Conservation (phyloP, 2,888 invertebrate genomes). For the Drosophila rubida region DNA sequence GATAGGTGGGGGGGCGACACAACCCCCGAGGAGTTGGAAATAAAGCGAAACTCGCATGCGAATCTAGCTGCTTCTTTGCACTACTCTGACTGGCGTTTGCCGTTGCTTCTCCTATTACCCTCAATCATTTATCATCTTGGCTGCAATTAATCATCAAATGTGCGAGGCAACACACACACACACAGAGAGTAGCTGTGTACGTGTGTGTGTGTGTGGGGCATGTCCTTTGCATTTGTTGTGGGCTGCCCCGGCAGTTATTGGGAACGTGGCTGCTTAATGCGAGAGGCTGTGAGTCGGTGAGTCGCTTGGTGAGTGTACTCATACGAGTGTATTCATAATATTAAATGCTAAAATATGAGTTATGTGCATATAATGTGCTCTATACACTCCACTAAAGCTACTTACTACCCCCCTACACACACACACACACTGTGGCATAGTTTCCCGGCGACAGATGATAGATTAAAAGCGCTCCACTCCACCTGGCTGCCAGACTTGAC, state of each 20-base stretch:
- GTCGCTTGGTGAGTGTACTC: slow-evolving; percentile 45
- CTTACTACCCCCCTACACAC: not conserved
- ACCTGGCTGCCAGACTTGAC: not conserved
- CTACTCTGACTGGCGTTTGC: slow-evolving; percentile 45
- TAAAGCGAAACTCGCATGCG: slow-evolving; percentile 6
- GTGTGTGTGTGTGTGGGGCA: slow-evolving; percentile 9
- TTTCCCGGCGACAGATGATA: not conserved
- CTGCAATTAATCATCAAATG: slow-evolving; percentile 83
- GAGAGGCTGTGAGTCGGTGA: slow-evolving; percentile 45
- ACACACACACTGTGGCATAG: not conserved
- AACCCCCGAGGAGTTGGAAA: slow-evolving; percentile 16
- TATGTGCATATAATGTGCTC: slow-evolving; percentile 10
- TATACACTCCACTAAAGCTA: slow-evolving; percentile 2
- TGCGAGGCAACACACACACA: slow-evolving; percentile 47
- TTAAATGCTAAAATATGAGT: slow-evolving; percentile 32
- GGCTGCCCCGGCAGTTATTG: slow-evolving; percentile 21
- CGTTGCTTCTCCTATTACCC: slow-evolving; percentile 72
- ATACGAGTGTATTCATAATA: slow-evolving; percentile 42
- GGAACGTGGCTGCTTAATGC: slow-evolving; percentile 12
- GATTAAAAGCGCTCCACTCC: not conserved
- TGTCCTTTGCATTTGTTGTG: slow-evolving; percentile 48
- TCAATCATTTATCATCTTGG: slow-evolving; percentile 82
- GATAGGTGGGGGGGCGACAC: too few relatives aligned
- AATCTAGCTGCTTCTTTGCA: slow-evolving; percentile 2
- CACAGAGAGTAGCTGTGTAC: slow-evolving; percentile 1